phyloP scores from a whole-genome alignment of 2,113 vertebrate genomes.

The Phrynosoma platyrhinos region DNA sequence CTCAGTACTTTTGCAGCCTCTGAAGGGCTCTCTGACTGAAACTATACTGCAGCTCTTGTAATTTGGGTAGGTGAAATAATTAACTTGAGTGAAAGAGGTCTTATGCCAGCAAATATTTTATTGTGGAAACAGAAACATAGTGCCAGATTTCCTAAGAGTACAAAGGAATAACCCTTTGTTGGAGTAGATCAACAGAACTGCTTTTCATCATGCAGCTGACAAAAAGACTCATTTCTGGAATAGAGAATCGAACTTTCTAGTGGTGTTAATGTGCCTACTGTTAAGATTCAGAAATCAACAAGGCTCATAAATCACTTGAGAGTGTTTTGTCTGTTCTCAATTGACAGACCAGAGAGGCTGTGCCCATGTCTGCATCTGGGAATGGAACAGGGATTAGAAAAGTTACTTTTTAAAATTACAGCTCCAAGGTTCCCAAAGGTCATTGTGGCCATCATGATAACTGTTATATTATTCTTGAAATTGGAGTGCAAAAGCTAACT shows the following conservation, averaged over 20 bases:
- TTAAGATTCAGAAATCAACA: background rate
- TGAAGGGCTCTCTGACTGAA: background rate
- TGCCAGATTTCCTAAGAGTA: slow-evolving; percentile 22
- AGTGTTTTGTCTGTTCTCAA: no score
- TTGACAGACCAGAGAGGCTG: background rate
- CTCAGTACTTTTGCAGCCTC: slow-evolving; percentile 22
- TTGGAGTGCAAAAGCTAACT: no score
- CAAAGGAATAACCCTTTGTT: slow-evolving; percentile 35
- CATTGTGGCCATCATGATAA: no score
- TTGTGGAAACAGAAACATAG: slow-evolving; percentile 9
- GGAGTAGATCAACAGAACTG: slow-evolving; percentile 8
- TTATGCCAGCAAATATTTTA: slow-evolving; percentile 26
- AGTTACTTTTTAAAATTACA: no score
- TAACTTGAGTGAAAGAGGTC: slow-evolving; percentile 30
- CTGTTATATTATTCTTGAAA: no score
- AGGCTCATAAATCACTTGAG: background rate
- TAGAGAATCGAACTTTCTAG: background rate
- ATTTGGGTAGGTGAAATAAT: slow-evolving; percentile 53
- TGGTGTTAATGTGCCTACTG: background rate
- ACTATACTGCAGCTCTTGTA: slow-evolving; percentile 14
- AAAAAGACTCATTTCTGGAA: background rate
- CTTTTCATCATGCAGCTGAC: background rate
- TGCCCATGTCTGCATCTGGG: background rate
- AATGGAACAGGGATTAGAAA: no score
- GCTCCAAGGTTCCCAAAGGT: no score